Evolutionary conservation across 1,140 invertebrate species (phyloP).

Genomic region (Pogonus chalceus): DNA sequence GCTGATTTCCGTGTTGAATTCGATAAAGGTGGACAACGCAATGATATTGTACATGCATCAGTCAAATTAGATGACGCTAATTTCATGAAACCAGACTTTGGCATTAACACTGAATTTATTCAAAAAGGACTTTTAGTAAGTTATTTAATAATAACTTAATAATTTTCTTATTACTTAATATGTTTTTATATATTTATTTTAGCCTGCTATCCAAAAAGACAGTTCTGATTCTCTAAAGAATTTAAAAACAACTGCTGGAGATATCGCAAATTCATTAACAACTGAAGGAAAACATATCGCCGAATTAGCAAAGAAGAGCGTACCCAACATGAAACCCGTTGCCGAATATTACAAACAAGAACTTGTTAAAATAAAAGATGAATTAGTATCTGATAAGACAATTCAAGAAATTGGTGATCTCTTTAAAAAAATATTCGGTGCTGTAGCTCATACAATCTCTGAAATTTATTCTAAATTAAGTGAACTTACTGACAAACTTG

Average conservation of each 20-base stretch:
- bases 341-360: conserved; percentile 47
- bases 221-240: conserved; percentile 22
- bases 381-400: conserved; percentile 53
- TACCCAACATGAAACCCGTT: conserved; percentile 49
- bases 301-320: conserved; percentile 43
- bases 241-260: conserved; percentile 23
- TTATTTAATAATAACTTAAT: neutral
- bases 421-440: conserved; percentile 42
- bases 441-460: conserved; percentile 35
- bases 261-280: conserved; percentile 27
- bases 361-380: conserved; percentile 47
- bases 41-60: conserved; percentile 45
- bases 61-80: conserved; percentile 53
- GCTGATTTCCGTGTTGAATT: conserved; percentile 49
- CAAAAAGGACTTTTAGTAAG: conserved; percentile 11
- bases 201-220: conserved; percentile 10
- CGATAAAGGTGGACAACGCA: conserved; percentile 43
- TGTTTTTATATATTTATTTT: no score
- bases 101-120: conserved; percentile 51
- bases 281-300: conserved; percentile 23
- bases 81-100: conserved; percentile 55
- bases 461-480: conserved; percentile 38
- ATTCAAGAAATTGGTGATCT: conserved; percentile 52
- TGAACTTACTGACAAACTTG: conserved; percentile 38
- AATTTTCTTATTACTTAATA: no score